Conservation (phyloP, 2,888 invertebrate species). For the Tinea trinotella region DNA sequence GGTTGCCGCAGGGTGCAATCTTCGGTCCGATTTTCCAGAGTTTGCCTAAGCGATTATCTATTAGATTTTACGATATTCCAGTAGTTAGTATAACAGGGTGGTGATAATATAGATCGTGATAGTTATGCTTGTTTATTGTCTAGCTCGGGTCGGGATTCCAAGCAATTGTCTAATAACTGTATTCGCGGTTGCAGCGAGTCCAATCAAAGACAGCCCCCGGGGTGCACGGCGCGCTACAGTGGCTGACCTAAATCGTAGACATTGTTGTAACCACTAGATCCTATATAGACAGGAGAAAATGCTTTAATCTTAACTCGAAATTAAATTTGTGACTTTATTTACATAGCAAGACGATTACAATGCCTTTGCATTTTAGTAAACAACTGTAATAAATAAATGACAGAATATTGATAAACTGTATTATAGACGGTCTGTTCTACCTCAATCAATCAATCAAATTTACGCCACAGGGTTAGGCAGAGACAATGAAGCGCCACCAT, state of each 20-base stretch:
- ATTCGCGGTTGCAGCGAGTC: slow-evolving; percentile 19
- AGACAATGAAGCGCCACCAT: no score
- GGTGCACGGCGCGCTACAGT: background rate
- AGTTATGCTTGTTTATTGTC: slow-evolving; percentile 3
- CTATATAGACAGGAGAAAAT: slow-evolving; percentile 7
- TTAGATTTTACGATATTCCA: slow-evolving; percentile 13
- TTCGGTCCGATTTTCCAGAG: slow-evolving; percentile 50
- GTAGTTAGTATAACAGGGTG: slow-evolving; percentile 11
- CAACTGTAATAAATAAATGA: no score
- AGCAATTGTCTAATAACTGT: slow-evolving; percentile 20
- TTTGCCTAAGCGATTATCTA: background rate
- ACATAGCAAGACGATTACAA: background rate
- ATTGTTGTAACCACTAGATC: slow-evolving; percentile 14
- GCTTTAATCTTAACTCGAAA: slow-evolving; percentile 8
- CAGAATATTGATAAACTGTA: no score
- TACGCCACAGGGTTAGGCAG: no score
- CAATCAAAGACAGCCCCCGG: slow-evolving; percentile 18
- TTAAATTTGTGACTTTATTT: background rate
- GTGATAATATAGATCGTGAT: slow-evolving; percentile 5
- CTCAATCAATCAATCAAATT: no score
- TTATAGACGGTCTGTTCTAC: no score
- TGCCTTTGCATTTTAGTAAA: no score
- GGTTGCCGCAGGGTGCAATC: slow-evolving; percentile 48
- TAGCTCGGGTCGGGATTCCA: slow-evolving; percentile 11
- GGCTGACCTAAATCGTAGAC: slow-evolving; percentile 17